Evolutionary conservation across 2,888 invertebrate species (phyloP).

Genomic region (Ceriagrion tenellum): DNA sequence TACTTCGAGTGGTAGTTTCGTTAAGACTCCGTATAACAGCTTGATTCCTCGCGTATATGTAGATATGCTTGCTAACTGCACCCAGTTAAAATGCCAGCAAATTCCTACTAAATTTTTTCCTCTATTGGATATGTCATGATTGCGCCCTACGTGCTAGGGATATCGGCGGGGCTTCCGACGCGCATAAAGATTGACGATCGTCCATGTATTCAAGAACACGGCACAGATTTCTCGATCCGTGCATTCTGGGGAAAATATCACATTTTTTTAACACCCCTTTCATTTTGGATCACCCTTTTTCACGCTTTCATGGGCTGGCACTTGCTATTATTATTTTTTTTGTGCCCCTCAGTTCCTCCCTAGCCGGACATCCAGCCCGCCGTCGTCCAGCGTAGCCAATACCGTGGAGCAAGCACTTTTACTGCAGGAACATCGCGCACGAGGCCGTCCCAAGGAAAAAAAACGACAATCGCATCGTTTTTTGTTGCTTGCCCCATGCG

Average conservation of each 20-base stretch:
- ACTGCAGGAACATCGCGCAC: conserved; percentile 22
- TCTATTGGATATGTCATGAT: too few relatives aligned
- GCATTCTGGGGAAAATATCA: neutral
- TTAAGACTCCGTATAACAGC: too few relatives aligned
- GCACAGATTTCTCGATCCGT: neutral
- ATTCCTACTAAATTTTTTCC: too few relatives aligned
- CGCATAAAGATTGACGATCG: neutral
- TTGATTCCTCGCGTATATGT: too few relatives aligned
- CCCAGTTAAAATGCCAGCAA: too few relatives aligned
- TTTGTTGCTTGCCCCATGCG: neutral
- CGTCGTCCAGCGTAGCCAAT: neutral
- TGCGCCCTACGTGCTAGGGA: neutral
- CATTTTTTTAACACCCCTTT: neutral
- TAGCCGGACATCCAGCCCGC: neutral
- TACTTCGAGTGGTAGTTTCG: too few relatives aligned
- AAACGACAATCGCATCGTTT: conserved; percentile 9
- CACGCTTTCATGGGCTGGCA: conserved; percentile 9
- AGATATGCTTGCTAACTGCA: too few relatives aligned
- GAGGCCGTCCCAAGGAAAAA: neutral
- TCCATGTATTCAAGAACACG: neutral
- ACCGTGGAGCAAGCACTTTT: neutral
- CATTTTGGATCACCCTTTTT: conserved; percentile 2
- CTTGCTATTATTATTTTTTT: neutral
- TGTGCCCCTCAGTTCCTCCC: neutral
- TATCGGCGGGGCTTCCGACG: neutral